Conservation (phyloP, 2,797 vertebrate genomes). For the Nothura maculosa region DNA sequence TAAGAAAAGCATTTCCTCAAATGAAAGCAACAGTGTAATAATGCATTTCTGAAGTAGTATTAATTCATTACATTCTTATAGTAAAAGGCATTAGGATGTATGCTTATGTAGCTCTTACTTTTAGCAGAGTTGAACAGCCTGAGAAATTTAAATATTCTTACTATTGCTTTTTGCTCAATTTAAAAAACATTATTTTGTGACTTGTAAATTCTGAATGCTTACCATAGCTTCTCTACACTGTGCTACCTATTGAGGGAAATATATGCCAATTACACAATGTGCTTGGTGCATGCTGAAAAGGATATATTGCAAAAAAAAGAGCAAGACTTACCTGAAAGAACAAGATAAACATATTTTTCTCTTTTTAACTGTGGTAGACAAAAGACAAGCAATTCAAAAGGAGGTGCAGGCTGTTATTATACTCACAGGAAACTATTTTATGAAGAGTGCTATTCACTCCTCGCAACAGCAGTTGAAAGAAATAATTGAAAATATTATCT, state of each 20-base stretch:
- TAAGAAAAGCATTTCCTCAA: constrained; percentile 20
- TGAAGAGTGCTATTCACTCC: background rate
- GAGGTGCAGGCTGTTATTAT: background rate
- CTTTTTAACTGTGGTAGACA: background rate
- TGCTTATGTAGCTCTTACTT: background rate
- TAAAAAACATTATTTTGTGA: background rate
- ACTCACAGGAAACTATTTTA: background rate
- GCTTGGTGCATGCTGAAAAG: constrained; percentile 37
- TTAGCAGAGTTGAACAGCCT: background rate
- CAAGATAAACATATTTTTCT: constrained; percentile 9
- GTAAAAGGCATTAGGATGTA: background rate
- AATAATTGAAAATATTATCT: background rate
- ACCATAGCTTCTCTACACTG: background rate
- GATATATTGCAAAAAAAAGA: background rate
- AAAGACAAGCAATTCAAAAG: constrained; percentile 38
- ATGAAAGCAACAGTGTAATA: background rate
- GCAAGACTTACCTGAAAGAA: constrained; percentile 17
- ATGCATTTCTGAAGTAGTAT: background rate
- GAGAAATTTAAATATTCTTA: background rate
- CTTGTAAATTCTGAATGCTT: background rate
- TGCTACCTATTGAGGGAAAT: background rate
- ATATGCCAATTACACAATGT: background rate
- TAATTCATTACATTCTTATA: background rate
- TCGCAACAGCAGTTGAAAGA: background rate
- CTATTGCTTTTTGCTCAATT: background rate